Base-by-base conservation (phyloP, 1,140 invertebrate genomes). In the Gonatopus flavifemur region DNA sequence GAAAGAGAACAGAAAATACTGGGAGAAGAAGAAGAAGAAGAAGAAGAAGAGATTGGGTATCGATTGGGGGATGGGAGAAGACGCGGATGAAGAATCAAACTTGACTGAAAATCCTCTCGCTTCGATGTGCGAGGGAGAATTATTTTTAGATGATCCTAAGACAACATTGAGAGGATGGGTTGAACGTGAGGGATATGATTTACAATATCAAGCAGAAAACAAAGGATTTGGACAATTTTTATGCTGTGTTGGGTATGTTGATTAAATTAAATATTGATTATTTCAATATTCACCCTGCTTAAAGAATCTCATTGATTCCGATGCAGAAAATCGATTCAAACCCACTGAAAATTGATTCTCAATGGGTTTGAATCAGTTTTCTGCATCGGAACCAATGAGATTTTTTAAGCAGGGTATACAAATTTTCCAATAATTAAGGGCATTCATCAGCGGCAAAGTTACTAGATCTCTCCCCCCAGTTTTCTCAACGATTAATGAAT, bases 131-230 rank as follows among this genome's bases (percentile, higher is more conserved):
- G 92, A 94, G 72, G 93, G 96, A 71, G 90, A 95, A 55, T 69
- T 96, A 4, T 96, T 92, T 72, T 76, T 96, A 19, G 88, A 94
- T 43, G 95, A 98, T 80, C 96, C 96, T 0, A 98, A 98, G 74
- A 96, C 96, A 74, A 93, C 93, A 2, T 72, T 99, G 4, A 79
- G 91, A 57, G 91, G 93, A 0, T 98, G 93, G 83, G 98, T 96
- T 76, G 96, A 98, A 74, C 80, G 95, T 49, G 96, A 98, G 80
- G 96, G 95, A 0, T 82, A 87, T 25, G 86, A 89, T 48, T 79
- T 97, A 19, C 86, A 87, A 42, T 96, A 96, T 69, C 83, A 92
- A 57, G 88, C 88, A 21, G 86, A 90, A 51, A 91, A 96, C 67
- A 86, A 88, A 63, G 88, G 87, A 7, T 78, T 84, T 25, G 89